A percentile compares a stretch with the other conserved stretches of the same genome.
phyloP scores from a whole-genome alignment of 2,113 vertebrate species.

The Clarias batrachus region DNA sequence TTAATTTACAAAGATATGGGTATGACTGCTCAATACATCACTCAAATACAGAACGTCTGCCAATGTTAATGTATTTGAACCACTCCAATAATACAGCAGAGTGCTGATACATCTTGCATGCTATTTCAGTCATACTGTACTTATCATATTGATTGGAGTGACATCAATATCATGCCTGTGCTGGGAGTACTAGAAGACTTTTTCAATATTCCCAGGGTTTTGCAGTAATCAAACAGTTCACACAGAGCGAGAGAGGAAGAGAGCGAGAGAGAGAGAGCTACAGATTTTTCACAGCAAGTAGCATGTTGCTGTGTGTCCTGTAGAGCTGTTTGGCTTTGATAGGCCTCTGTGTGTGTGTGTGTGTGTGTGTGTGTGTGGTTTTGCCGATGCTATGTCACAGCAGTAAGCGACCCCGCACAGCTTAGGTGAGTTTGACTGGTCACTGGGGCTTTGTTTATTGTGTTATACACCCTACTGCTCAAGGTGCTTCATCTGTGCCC shows the following conservation, averaged over 20 bases:
- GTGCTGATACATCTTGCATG: neutral
- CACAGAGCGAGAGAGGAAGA: neutral
- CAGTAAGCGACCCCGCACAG: conserved; percentile 12
- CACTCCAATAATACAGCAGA: neutral
- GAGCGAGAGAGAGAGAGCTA: neutral
- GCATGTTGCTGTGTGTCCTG: conserved; percentile 4
- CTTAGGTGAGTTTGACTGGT: neutral
- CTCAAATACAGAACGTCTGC: neutral
- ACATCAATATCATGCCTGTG: neutral
- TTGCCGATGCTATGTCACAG: conserved; percentile 7
- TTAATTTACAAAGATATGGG: conserved; percentile 2
- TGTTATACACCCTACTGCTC: conserved; percentile 32
- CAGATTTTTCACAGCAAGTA: conserved; percentile 11
- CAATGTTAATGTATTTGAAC: conserved; percentile 7
- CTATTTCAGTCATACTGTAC: neutral
- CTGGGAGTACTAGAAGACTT: neutral
- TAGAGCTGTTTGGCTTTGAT: neutral
- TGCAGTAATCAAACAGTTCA: neutral
- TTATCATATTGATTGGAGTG: neutral
- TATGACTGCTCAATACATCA: neutral
- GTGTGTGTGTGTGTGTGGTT: conserved; percentile 4
- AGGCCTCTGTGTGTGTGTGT: neutral
- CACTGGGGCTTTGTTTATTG: conserved; percentile 33
- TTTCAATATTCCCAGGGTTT: neutral
- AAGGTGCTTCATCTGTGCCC: conserved; percentile 3